Percentiles rank a stretch among this genome's conserved stretches.
phyloP scores from a whole-genome alignment of 64 coral and sea anemone species.

The Pocillopora verrucosa region DNA sequence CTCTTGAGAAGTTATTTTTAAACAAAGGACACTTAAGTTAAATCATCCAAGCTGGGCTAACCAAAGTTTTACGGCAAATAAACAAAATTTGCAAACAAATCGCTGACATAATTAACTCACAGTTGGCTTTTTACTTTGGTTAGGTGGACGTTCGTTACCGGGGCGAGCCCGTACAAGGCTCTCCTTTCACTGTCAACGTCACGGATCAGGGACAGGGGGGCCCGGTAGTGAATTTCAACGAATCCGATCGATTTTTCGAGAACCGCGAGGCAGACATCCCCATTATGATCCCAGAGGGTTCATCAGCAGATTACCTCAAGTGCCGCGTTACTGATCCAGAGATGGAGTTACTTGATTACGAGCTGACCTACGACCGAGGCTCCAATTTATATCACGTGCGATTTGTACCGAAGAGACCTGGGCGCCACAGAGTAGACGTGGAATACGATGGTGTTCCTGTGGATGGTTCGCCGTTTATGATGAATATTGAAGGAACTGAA shows the following conservation, averaged over 20 bases:
- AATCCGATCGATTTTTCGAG: slow-evolving; percentile 26
- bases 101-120: not conserved
- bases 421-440: slow-evolving; percentile 56
- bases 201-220: slow-evolving; percentile 43
- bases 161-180: slow-evolving; percentile 53
- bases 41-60: too few relatives aligned
- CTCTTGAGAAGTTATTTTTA: too few relatives aligned
- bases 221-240: slow-evolving; percentile 31
- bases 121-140: not conserved
- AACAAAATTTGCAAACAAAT: not conserved
- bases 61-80: not conserved
- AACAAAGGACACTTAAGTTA: too few relatives aligned
- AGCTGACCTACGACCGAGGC: slow-evolving; percentile 32
- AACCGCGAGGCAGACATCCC: slow-evolving; percentile 51
- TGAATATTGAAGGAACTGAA: slow-evolving; percentile 61
- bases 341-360: slow-evolving; percentile 8
- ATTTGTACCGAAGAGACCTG: slow-evolving; percentile 66
- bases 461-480: slow-evolving; percentile 71
- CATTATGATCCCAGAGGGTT: slow-evolving; percentile 12
- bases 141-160: slow-evolving; percentile 69
- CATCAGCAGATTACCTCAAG: slow-evolving; percentile 19
- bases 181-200: slow-evolving; percentile 80
- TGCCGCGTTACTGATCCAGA: slow-evolving; percentile 47
- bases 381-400: slow-evolving; percentile 42
- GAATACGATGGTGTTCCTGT: slow-evolving; percentile 46